Evolutionary conservation across 2,797 vertebrate genomes (phyloP).

Genomic region (Intellagama lesueurii): DNA sequence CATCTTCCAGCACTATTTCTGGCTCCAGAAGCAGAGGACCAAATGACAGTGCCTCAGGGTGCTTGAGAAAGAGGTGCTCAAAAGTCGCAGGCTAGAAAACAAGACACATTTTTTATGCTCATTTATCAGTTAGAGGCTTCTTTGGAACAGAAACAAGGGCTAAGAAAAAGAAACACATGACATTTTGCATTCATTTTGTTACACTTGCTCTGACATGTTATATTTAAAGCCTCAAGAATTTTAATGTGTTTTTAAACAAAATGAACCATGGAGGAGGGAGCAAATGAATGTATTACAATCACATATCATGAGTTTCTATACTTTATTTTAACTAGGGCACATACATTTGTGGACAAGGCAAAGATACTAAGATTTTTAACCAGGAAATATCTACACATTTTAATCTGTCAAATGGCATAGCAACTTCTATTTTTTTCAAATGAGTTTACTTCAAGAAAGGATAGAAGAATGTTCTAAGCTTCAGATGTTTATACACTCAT

Average conservation of each 20-base stretch:
- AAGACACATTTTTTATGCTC: conserved; percentile 72
- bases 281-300: conserved; percentile 1
- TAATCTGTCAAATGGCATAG: neutral
- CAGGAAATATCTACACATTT: conserved; percentile 4
- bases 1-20: conserved; percentile 86
- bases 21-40: conserved; percentile 86
- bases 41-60: conserved; percentile 77
- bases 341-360: neutral
- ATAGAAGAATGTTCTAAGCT: neutral
- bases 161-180: neutral
- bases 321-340: conserved; percentile 3
- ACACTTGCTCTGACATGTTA: conserved; percentile 24
- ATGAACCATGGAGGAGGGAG: neutral
- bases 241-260: neutral
- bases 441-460: neutral
- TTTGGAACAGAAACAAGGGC: neutral
- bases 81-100: conserved; percentile 86
- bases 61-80: conserved; percentile 86
- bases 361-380: neutral
- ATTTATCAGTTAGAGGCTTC: conserved; percentile 25
- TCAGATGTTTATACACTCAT: neutral
- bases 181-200: conserved; percentile 34
- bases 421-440: conserved; percentile 3
- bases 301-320: neutral
- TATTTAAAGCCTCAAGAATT: neutral